Percentiles rank a stretch among this genome's conserved stretches.
These are phyloP conservation scores for Atherinosoma microstoma DNA, from an alignment of 2,797 vertebrate species.

Conservation along the genomic window DNA sequence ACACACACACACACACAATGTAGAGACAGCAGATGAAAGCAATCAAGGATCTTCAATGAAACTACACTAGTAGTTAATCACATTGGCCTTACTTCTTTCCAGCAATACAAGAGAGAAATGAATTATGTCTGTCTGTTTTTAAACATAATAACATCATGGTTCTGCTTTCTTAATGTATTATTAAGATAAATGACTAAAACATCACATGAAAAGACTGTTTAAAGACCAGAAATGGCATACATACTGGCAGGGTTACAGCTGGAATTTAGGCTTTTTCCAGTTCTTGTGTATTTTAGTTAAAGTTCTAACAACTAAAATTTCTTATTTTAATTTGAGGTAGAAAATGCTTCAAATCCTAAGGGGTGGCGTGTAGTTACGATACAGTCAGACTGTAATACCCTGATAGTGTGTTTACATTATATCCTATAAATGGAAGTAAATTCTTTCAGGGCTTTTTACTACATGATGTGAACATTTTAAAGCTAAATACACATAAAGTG, in stretches of 20 bases:
- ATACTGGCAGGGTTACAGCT: neutral
- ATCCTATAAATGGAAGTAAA: too few species aligned
- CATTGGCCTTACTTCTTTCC: constrained; percentile 13
- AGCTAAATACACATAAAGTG: too few species aligned
- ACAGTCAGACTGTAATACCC: too few species aligned
- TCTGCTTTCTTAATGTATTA: neutral
- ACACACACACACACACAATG: constrained; percentile 3
- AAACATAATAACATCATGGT: neutral
- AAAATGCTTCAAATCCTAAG: too few species aligned
- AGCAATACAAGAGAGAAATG: constrained; percentile 12
- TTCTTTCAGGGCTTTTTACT: too few species aligned
- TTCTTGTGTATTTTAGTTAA: neutral
- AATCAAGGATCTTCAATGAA: constrained; percentile 41
- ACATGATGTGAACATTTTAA: too few species aligned
- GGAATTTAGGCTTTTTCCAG: neutral
- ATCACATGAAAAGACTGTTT: too few species aligned
- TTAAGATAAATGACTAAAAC: constrained; percentile 1
- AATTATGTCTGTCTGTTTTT: neutral
- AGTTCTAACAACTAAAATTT: neutral
- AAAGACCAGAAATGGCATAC: too few species aligned
- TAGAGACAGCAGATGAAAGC: constrained; percentile 44
- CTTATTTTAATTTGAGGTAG: too few species aligned
- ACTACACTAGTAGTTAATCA: constrained; percentile 37
- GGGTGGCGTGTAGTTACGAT: too few species aligned
- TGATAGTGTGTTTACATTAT: too few species aligned